Percentiles rank a stretch among this genome's conserved stretches.
Evolutionary conservation across 2,888 invertebrate species (phyloP).

Genomic region (Abrostola triplasia): DNA sequence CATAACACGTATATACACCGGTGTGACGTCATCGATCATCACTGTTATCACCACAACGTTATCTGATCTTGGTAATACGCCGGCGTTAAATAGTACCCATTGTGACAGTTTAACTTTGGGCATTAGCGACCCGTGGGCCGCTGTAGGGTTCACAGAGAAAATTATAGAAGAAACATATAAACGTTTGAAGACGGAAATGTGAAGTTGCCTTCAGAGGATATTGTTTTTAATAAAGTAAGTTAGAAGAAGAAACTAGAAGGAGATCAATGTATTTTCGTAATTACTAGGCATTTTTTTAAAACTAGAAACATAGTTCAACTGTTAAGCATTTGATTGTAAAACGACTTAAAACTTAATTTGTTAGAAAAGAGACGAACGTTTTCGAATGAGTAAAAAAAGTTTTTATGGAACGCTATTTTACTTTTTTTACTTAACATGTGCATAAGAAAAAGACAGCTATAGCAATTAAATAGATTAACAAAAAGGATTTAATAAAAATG

Average conservation of each 20-base stretch:
- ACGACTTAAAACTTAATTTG: no score
- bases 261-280: no score
- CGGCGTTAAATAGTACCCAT: conserved; percentile 80
- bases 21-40: conserved; percentile 77
- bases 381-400: no score
- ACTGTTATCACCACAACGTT: conserved; percentile 67
- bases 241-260: no score
- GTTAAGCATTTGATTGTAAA: no score
- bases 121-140: conserved; percentile 62
- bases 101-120: conserved; percentile 84
- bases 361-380: no score
- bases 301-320: no score
- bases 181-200: no score
- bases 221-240: background rate
- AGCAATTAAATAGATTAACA: conserved; percentile 10
- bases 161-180: background rate
- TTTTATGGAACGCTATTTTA: no score
- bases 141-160: conserved; percentile 65
- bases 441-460: background rate
- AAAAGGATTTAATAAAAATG: conserved; percentile 32
- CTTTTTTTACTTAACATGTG: no score
- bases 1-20: conserved; percentile 44
- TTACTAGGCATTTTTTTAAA: no score
- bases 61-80: conserved; percentile 75
- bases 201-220: background rate